A percentile compares a stretch with the other conserved stretches of the same genome.
These are phyloP conservation scores for Sceliomorpha sp. DNA, from an alignment of 2,888 invertebrate species.

Conservation along the genomic window DNA sequence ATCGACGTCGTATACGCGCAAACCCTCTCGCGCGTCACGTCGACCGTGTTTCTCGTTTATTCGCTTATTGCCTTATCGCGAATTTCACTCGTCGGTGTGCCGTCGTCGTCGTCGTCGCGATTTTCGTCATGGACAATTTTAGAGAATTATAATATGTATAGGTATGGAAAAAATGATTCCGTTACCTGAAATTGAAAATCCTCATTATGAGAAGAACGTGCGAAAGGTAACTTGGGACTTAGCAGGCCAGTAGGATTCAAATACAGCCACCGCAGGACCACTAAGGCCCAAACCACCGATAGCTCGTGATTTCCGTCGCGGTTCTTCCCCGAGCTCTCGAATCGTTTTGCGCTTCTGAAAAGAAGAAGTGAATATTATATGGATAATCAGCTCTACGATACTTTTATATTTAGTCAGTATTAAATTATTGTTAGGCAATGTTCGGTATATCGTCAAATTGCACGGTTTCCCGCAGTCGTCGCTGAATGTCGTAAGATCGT, in stretches of 20 bases:
- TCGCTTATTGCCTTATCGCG: conserved; percentile 18
- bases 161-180: too few species aligned
- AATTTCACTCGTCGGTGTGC: conserved; percentile 1
- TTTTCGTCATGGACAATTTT: too few species aligned
- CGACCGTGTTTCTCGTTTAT: conserved; percentile 40
- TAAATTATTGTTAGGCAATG: too few species aligned
- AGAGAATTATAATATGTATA: too few species aligned
- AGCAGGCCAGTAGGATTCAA: conserved; percentile 90
- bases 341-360: conserved; percentile 13
- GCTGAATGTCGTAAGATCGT: too few species aligned
- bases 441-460: too few species aligned
- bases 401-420: too few species aligned
- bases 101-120: conserved; percentile 28
- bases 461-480: too few species aligned
- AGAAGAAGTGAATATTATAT: not conserved
- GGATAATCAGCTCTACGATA: not conserved
- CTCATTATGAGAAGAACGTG: conserved; percentile 38
- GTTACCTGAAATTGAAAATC: too few species aligned
- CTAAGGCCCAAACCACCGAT: conserved; percentile 85
- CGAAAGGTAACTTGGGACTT: conserved; percentile 88
- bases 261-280: conserved; percentile 85
- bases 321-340: too few species aligned
- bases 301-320: conserved; percentile 46
- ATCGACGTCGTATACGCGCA: conserved; percentile 40
- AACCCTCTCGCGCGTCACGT: conserved; percentile 40